Conservation (phyloP, 2,113 vertebrate species). For the Neolamprologus toae region DNA sequence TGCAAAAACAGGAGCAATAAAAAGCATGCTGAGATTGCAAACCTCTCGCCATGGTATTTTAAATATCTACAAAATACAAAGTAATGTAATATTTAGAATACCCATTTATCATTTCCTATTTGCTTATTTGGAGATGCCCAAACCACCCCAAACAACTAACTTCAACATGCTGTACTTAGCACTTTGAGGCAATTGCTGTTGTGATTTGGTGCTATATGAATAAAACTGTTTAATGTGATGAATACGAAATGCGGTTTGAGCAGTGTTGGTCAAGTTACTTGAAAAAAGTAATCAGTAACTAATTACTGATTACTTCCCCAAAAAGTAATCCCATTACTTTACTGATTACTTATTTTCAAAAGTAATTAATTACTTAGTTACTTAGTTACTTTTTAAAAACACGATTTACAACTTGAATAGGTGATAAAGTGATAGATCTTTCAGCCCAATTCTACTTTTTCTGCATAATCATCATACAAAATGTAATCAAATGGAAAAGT, state of each 20-base stretch:
- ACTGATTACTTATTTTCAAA: too few relatives aligned
- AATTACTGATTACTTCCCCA: too few relatives aligned
- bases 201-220: background rate
- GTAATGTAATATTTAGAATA: background rate
- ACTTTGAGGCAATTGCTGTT: background rate
- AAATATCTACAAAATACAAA: background rate
- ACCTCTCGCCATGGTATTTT: background rate
- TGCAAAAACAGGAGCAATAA: background rate
- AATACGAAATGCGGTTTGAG: background rate
- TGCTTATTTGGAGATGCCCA: background rate
- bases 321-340: too few relatives aligned
- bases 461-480: too few relatives aligned
- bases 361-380: too few relatives aligned
- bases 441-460: too few relatives aligned
- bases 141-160: accelerated
- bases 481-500: too few relatives aligned
- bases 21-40: background rate
- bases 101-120: background rate
- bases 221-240: background rate
- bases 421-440: too few relatives aligned
- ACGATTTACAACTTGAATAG: too few relatives aligned
- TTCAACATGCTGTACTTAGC: background rate
- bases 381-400: too few relatives aligned
- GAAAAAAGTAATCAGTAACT: too few relatives aligned
- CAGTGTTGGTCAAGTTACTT: too few relatives aligned